Base-by-base conservation (phyloP, 2,113 vertebrate genomes). In the Helogale parvula region DNA sequence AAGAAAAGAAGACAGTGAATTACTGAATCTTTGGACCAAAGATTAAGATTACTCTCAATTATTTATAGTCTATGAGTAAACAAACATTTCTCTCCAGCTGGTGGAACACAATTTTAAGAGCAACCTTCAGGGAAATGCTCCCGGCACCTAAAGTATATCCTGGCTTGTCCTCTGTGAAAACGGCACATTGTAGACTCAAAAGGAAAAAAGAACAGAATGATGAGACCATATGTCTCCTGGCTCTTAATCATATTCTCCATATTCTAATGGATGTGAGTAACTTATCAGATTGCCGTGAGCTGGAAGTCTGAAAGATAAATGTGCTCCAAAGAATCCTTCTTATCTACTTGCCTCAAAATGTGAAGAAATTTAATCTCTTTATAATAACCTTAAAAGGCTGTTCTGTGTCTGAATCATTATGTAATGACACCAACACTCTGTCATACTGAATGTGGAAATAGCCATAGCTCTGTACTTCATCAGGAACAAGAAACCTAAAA, bases 401-500 rank as follows among this genome's bases (percentile, higher is more conserved):
- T 71, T 84, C 96, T 94, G 66, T 83, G 80, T 90, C 83, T 90
- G 84, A 96, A 81, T 85, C 88, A 80, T 68, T 96, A 96, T 25
- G 93, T 92, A 97, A 41, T 94, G 60, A 82, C 15, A 93, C 83
- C 47, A 63, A 96, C 25, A 60, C 0, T 94, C 80, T 50, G 2
- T 47, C 90, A 95, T 35, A 96, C 10, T 33, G 85, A 92, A 81
- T 80, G 90, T 0, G 88, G 83, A 93, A 97, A 96, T 6, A 69
- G 29, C 0, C 0, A 80, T 15, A 76, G 47, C 79, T 97, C 94
- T 69, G 5, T 96, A 95, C 96, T 3, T 29, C 38, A 97, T 41
- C 0, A 66, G 4, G 94, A 77, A 45, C 97, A 96, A 52, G 11
- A 90, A 89, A 79, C 12, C 82, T 92, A 72, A 98, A 60, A 96